A percentile compares a stretch with the other conserved stretches of the same genome.
These are phyloP conservation scores for Melanotaenia boesemani DNA, from an alignment of 2,797 vertebrate genomes.

Conservation along the genomic window DNA sequence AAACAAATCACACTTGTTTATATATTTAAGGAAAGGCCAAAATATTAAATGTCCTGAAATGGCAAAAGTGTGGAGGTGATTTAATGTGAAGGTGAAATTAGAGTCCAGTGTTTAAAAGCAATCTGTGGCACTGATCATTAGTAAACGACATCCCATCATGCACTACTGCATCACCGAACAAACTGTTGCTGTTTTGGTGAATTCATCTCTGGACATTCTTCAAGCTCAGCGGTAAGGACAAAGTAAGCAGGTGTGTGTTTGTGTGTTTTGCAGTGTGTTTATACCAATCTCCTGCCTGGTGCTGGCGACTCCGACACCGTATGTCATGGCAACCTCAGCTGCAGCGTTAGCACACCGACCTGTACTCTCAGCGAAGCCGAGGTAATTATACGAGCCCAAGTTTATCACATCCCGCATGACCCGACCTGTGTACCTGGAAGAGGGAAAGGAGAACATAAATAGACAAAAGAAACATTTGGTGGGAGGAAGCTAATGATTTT, in stretches of 20 bases:
- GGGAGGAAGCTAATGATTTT: constrained; percentile 8
- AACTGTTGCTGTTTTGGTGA: background rate
- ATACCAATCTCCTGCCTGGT: constrained; percentile 94
- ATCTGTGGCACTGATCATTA: too few relatives aligned
- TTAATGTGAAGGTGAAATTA: too few relatives aligned
- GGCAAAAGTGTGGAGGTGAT: too few relatives aligned
- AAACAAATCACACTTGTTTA: too few relatives aligned
- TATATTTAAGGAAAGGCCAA: too few relatives aligned
- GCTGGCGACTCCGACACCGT: constrained; percentile 92
- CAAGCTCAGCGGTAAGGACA: background rate
- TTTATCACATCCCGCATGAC: constrained; percentile 92
- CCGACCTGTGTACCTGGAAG: constrained; percentile 88
- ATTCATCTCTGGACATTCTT: background rate
- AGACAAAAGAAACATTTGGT: constrained; percentile 19
- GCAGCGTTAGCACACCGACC: constrained; percentile 88
- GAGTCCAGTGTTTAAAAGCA: too few relatives aligned
- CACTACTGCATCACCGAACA: too few relatives aligned
- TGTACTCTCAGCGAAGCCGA: constrained; percentile 92
- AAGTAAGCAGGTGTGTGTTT: background rate
- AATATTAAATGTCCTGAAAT: too few relatives aligned
- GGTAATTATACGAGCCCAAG: constrained; percentile 98
- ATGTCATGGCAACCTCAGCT: constrained; percentile 82
- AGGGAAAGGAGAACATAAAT: constrained; percentile 2
- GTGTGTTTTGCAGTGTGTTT: constrained; percentile 9
- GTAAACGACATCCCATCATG: too few relatives aligned